phyloP scores from a whole-genome alignment of 2,888 invertebrate species.

The Cheilosia scutellata region DNA sequence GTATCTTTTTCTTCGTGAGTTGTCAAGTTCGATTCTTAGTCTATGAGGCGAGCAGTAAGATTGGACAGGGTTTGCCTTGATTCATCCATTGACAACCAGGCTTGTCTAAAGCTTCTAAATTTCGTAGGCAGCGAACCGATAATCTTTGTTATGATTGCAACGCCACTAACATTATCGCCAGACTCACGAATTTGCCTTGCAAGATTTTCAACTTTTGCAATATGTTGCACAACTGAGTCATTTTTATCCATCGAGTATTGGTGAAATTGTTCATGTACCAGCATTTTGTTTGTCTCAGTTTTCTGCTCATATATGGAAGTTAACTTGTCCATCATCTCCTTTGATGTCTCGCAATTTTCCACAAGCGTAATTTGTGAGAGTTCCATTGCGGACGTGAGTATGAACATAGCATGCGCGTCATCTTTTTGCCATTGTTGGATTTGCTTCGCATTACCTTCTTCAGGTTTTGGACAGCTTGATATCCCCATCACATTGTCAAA shows the following conservation, averaged over 20 bases:
- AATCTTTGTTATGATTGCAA: background rate
- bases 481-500: background rate
- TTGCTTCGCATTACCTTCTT: background rate
- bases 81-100: conserved; percentile 9
- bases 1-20: conserved; percentile 12
- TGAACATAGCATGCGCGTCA: conserved; percentile 3
- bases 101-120: conserved; percentile 1
- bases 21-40: conserved; percentile 17
- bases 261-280: background rate
- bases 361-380: conserved; percentile 6
- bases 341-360: conserved; percentile 5
- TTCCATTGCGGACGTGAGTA: conserved; percentile 12
- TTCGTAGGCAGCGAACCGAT: background rate
- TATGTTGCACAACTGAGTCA: conserved; percentile 7
- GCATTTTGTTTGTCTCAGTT: background rate
- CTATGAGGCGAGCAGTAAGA: background rate
- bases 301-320: conserved; percentile 10
- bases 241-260: background rate
- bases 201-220: conserved; percentile 10
- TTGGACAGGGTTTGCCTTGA: background rate
- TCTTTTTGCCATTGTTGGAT: background rate
- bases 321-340: conserved; percentile 1
- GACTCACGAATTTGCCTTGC: conserved; percentile 13
- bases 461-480: background rate
- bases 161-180: conserved; percentile 1